Percentiles rank a stretch among this genome's conserved stretches.
These are phyloP conservation scores for Phalacrocorax pelagicus DNA, from an alignment of 2,113 vertebrate genomes.

Conservation along the genomic window DNA sequence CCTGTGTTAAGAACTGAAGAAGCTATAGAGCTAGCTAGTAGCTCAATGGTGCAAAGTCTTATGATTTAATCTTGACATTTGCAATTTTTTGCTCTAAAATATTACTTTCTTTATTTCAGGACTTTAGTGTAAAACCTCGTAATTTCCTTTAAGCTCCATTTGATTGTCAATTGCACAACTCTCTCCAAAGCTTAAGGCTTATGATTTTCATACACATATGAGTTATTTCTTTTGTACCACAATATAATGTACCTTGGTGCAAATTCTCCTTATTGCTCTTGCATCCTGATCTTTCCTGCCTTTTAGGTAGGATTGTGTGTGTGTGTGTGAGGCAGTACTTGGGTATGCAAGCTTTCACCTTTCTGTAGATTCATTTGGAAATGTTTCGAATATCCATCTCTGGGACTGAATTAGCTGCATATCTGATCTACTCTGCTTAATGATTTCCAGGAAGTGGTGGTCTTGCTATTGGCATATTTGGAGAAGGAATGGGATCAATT, in stretches of 20 bases:
- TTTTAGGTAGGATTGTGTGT: not conserved
- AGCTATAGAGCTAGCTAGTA: slow-evolving; percentile 75
- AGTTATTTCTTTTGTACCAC: slow-evolving; percentile 76
- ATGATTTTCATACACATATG: slow-evolving; percentile 76
- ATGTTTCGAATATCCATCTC: not conserved
- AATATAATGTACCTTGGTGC: slow-evolving; percentile 58
- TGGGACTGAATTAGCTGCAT: not conserved
- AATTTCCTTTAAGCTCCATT: slow-evolving; percentile 86
- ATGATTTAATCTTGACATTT: slow-evolving; percentile 84
- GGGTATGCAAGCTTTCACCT: slow-evolving; percentile 1
- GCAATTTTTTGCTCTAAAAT: slow-evolving; percentile 82
- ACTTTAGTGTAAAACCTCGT: slow-evolving; percentile 80
- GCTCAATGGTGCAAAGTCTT: slow-evolving; percentile 84
- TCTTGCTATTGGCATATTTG: slow-evolving; percentile 45
- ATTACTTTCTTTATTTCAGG: slow-evolving; percentile 83
- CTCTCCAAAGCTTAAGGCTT: slow-evolving; percentile 77
- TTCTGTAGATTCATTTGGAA: slow-evolving; percentile 2
- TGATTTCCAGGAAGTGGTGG: slow-evolving; percentile 33
- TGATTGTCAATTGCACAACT: slow-evolving; percentile 87
- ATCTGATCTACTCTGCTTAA: slow-evolving; percentile 21
- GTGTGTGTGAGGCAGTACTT: not conserved
- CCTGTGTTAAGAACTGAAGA: slow-evolving; percentile 75
- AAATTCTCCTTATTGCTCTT: slow-evolving; percentile 41
- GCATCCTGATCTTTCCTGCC: not conserved
- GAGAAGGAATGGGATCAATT: slow-evolving; percentile 42